These are phyloP conservation scores for Cantharis flavilabris DNA, from an alignment of 2,888 invertebrate genomes.

Conservation along the genomic window DNA sequence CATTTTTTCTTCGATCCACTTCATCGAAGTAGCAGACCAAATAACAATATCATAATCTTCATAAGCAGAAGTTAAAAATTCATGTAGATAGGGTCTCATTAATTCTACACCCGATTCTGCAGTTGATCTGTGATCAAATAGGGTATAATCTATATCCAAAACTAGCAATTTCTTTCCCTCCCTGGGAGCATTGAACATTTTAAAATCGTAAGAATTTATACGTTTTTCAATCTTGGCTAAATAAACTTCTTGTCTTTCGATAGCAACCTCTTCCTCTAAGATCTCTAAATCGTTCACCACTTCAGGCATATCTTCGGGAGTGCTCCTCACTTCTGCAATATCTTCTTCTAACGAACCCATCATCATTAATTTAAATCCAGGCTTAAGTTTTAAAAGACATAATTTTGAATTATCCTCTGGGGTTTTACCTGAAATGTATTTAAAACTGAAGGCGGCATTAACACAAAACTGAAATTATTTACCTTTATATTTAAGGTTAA, in stretches of 20 bases:
- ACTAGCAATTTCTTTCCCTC: conserved; percentile 89
- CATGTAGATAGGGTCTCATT: conserved; percentile 94
- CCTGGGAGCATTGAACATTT: conserved; percentile 79
- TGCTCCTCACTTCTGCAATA: conserved; percentile 79
- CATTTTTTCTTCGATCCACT: conserved; percentile 99
- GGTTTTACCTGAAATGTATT: conserved; percentile 71
- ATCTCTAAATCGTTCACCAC: conserved; percentile 92
- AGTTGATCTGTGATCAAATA: conserved; percentile 93
- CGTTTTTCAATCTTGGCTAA: conserved; percentile 82
- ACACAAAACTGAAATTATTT: conserved; percentile 36
- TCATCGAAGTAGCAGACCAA: conserved; percentile 98
- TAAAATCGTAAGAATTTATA: conserved; percentile 81
- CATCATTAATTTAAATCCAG: conserved; percentile 93
- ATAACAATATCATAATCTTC: conserved; percentile 94
- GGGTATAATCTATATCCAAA: conserved; percentile 93
- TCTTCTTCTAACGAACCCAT: conserved; percentile 95
- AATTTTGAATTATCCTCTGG: conserved; percentile 80
- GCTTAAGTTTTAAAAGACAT: conserved; percentile 78
- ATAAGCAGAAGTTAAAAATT: conserved; percentile 87
- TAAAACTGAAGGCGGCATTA: background rate
- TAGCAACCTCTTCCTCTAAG: conserved; percentile 79
- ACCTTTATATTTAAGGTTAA: conserved; percentile 94
- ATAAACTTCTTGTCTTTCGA: conserved; percentile 71
- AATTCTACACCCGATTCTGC: conserved; percentile 85
- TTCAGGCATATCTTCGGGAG: conserved; percentile 81